These are phyloP conservation scores for Diceros bicornis DNA, from an alignment of 2,797 vertebrate genomes.

Conservation along the genomic window DNA sequence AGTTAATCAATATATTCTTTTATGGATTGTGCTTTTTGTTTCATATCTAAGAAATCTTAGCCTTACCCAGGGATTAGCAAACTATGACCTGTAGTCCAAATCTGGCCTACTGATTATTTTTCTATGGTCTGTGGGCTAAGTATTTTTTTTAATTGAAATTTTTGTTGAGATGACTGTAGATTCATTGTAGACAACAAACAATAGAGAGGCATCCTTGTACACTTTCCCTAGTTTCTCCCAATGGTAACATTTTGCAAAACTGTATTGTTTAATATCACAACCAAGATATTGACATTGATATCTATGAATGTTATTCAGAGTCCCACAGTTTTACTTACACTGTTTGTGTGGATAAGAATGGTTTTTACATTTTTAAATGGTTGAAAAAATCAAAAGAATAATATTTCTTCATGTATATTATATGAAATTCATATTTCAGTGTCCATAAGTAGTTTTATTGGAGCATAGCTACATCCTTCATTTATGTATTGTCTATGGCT, in stretches of 20 bases:
- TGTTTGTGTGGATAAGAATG: not conserved
- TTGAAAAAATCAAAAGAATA: conserved; percentile 15
- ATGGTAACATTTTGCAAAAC: not conserved
- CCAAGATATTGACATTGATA: not conserved
- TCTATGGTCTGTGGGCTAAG: not conserved
- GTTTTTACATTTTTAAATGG: not conserved
- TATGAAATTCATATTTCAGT: not conserved
- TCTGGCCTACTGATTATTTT: not conserved
- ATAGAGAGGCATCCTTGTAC: not conserved
- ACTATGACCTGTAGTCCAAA: not conserved
- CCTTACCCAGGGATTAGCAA: not conserved
- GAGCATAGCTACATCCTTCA: not conserved
- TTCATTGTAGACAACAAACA: not conserved
- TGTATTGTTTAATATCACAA: not conserved
- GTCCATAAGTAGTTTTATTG: not conserved
- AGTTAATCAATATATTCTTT: not conserved
- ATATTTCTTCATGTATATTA: not conserved
- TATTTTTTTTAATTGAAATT: not conserved
- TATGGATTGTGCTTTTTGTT: not conserved
- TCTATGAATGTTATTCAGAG: not conserved
- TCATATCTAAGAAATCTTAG: not conserved
- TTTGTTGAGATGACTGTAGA: not conserved
- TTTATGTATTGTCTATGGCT: not conserved
- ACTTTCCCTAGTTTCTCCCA: not conserved
- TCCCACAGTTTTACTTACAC: not conserved